Base-by-base conservation (phyloP, 2,888 invertebrate genomes). In the Myopa testacea region DNA sequence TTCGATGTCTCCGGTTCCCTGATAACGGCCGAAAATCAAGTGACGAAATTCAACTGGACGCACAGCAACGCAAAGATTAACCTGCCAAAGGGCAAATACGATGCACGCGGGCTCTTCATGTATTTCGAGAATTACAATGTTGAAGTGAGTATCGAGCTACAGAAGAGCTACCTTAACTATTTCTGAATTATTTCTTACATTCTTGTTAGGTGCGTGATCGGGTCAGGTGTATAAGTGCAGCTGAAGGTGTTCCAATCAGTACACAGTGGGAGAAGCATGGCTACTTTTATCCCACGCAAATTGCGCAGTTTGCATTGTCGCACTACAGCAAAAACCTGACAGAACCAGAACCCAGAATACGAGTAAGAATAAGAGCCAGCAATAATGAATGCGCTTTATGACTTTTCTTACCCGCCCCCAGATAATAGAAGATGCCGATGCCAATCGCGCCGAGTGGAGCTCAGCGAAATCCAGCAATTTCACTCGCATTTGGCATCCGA, bases 121-220 rank as follows among this genome's bases (percentile, higher is more conserved):
- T 98, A 98, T 80, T 99, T 99, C 90, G 98, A 97, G 86, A 97
- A 98, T 88, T 99, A 98, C 90, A 98, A 98, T 89, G 99, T 99
- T 0, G 99, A 99, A 91, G 95, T 87, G 78, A 81, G 80, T 80
- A 63, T 2, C 26, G 26, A 26, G 26, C 26, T 26, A 26, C 26
- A 26, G 26, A 26, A 26, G 26, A 26, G 26, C 26, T 26, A 26
- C 26, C 37, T 19, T 73, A 52, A 62, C 70, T 26, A 55, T 34
- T 58, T 45, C 12, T 67, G 37, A 37, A 19, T 55, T 40, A 19
- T 40, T 45, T 16, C 14, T 58, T 76, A 19, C 14, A 65, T 73
- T 62, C 34, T 76, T 77, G 72, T 12, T 68, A 87, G 86, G 88
- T 96, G 6, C 91, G 99, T 74, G 98, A 98, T 85, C 91, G 98